These are phyloP conservation scores for Dorcus hopei DNA, from an alignment of 2,888 invertebrate genomes.

Conservation along the genomic window DNA sequence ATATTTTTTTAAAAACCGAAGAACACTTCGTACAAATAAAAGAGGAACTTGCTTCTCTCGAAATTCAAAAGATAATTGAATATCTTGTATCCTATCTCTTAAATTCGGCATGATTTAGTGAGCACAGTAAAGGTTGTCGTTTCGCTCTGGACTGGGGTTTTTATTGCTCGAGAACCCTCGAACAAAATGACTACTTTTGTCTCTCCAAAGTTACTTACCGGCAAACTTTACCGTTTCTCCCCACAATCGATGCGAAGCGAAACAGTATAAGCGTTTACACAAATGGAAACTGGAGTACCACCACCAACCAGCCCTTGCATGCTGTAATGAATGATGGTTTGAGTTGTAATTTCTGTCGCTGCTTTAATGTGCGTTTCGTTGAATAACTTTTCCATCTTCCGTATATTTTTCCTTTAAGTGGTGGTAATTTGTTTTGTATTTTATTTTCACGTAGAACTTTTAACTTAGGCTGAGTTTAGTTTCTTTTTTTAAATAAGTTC, in stretches of 20 bases:
- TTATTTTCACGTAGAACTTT: slow-evolving; percentile 1
- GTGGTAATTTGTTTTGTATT: slow-evolving; percentile 30
- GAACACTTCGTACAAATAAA: too few relatives aligned
- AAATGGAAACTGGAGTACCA: slow-evolving; percentile 1
- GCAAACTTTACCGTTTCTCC: slow-evolving; percentile 26
- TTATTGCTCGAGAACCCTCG: slow-evolving; percentile 33
- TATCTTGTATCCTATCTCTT: slow-evolving; percentile 26
- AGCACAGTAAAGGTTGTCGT: slow-evolving; percentile 33
- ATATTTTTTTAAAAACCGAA: not conserved
- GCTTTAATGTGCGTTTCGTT: slow-evolving; percentile 34
- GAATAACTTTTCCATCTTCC: slow-evolving; percentile 27
- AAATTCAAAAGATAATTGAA: slow-evolving; percentile 21
- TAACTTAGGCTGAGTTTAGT: too few relatives aligned
- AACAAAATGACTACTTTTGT: slow-evolving; percentile 34
- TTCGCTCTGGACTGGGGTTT: slow-evolving; percentile 28
- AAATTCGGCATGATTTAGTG: slow-evolving; percentile 32
- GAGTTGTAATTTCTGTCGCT: slow-evolving; percentile 32
- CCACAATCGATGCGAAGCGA: not conserved
- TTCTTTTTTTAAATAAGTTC: too few relatives aligned
- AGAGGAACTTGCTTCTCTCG: too few relatives aligned
- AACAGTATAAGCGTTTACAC: not conserved
- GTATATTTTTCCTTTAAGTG: slow-evolving; percentile 22
- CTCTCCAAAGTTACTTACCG: slow-evolving; percentile 32
- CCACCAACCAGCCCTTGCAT: not conserved
- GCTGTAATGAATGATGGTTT: slow-evolving; percentile 15